phyloP scores from a whole-genome alignment of 1,140 invertebrate species.

The Asobara japonica region DNA sequence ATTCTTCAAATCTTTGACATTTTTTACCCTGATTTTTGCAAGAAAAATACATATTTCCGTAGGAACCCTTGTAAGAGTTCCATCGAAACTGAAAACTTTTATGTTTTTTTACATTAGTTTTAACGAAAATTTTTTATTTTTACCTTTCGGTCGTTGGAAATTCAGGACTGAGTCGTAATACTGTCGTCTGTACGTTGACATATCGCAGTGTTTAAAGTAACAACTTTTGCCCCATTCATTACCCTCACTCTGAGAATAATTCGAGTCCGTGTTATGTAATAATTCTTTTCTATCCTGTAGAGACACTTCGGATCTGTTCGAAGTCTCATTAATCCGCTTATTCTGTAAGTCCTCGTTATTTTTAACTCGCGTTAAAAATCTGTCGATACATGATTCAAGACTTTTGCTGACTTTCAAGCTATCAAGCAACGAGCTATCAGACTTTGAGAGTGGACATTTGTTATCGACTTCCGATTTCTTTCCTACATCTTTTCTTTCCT shows the following conservation, averaged over 20 bases:
- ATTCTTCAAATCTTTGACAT: too few relatives aligned
- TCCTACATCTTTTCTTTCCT: too few relatives aligned
- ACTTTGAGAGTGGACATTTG: too few relatives aligned
- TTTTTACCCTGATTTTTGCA: too few relatives aligned
- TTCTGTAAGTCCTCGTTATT: conserved; percentile 35
- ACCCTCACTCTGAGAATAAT: conserved; percentile 26
- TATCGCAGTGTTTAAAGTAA: conserved; percentile 38
- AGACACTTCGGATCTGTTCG: background rate
- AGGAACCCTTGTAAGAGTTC: too few relatives aligned
- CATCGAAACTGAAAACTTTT: too few relatives aligned
- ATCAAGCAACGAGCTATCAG: background rate
- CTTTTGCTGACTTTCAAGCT: conserved; percentile 39
- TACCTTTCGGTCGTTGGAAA: conserved; percentile 49
- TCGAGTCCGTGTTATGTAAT: conserved; percentile 22
- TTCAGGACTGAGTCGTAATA: conserved; percentile 42
- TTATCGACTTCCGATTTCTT: too few relatives aligned
- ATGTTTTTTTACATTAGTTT: too few relatives aligned
- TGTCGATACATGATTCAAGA: conserved; percentile 44
- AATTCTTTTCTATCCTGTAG: conserved; percentile 8
- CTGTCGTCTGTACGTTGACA: conserved; percentile 46
- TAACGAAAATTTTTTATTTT: background rate
- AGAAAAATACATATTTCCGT: too few relatives aligned
- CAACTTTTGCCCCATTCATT: conserved; percentile 29
- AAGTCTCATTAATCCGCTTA: conserved; percentile 24
- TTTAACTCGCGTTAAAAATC: conserved; percentile 47